phyloP scores from a whole-genome alignment of 2,113 vertebrate genomes.

The Pachycephala philippinensis region DNA sequence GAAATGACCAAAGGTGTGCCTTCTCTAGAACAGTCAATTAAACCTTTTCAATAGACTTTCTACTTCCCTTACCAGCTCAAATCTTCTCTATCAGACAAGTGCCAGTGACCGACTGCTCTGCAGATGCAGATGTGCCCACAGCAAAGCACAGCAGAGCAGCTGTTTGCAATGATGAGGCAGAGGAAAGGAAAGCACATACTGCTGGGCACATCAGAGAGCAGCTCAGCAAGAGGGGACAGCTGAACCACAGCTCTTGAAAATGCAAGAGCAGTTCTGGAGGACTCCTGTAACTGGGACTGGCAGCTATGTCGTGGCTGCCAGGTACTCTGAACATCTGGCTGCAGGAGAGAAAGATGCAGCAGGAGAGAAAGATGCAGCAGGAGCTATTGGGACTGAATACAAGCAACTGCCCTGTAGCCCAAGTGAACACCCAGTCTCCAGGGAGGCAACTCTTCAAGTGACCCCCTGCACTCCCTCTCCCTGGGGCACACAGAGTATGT shows the following conservation, averaged over 20 bases:
- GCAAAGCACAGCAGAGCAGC: neutral
- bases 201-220: neutral
- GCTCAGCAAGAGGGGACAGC: rapidly evolving
- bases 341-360: neutral
- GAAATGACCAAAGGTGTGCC: neutral
- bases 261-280: rapidly evolving
- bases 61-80: neutral
- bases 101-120: neutral
- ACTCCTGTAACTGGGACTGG: neutral
- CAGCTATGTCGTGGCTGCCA: neutral
- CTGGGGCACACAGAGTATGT: neutral
- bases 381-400: neutral
- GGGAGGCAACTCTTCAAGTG: neutral
- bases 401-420: neutral
- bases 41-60: neutral
- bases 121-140: neutral
- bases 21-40: neutral
- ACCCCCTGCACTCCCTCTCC: neutral
- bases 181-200: neutral
- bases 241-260: neutral
- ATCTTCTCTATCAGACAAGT: neutral
- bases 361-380: neutral
- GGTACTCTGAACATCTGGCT: neutral
- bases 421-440: neutral
- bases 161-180: neutral